These are phyloP conservation scores for Melanocharis versteri DNA, from an alignment of 2,113 vertebrate species.

Conservation along the genomic window DNA sequence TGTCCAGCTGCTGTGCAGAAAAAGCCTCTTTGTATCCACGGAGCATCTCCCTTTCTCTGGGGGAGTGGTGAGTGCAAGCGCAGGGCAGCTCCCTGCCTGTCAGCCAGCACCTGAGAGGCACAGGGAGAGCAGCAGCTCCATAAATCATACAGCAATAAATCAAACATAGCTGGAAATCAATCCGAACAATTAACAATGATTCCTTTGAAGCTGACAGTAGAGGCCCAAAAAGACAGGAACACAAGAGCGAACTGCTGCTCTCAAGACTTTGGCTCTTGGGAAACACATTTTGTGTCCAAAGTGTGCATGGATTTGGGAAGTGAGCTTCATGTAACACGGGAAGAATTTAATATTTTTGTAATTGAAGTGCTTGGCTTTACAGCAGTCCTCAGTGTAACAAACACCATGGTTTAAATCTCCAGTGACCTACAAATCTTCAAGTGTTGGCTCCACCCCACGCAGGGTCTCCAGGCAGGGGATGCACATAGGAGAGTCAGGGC, in stretches of 20 bases:
- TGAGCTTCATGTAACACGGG: not conserved
- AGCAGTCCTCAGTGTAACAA: not conserved
- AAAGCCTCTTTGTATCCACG: not conserved
- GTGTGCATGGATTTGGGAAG: not conserved
- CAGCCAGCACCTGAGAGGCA: slow-evolving; percentile 26
- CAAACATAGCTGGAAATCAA: not conserved
- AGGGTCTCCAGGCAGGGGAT: not conserved
- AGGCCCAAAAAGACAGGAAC: not conserved
- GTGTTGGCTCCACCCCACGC: rapidly evolving
- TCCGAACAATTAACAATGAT: not conserved
- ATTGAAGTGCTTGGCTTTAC: not conserved
- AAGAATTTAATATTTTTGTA: not conserved
- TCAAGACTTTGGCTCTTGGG: not conserved
- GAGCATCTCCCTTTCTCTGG: not conserved
- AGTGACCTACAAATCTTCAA: not conserved
- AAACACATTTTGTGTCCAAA: not conserved
- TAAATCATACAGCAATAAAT: slow-evolving; percentile 44
- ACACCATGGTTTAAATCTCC: not conserved
- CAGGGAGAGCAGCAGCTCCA: not conserved
- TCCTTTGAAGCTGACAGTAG: slow-evolving; percentile 5
- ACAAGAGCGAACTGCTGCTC: not conserved
- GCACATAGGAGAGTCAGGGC: not conserved
- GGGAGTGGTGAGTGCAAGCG: not conserved
- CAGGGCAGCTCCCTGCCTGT: not conserved
- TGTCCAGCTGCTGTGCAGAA: not conserved